Evolutionary conservation across 2,888 invertebrate genomes (phyloP), one percentile per base, ranked within the genome.

Genomic region (Cryptocheilus praepositus): DNA sequence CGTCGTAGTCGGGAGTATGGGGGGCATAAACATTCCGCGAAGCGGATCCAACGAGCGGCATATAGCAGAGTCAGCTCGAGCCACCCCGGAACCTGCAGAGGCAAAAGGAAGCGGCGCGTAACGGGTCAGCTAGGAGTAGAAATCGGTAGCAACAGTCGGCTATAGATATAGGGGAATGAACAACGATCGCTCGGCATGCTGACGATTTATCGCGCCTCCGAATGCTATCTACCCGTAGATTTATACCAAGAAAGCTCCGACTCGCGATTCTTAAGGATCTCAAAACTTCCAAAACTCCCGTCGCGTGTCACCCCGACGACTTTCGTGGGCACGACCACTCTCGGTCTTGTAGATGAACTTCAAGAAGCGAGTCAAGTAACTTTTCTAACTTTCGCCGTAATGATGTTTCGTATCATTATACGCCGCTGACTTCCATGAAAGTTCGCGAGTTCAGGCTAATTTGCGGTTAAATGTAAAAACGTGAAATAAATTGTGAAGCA

Each of bases 21-120:
- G 56, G 67, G 67, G 62, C 70, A 78, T 80, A 76, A 80, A 80
- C 71, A 80, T 72, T 56, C 21, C 36, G 28, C 64, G 45, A 19
- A 66, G 19, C 49, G 51, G 36, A 66, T 46, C 52, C 55, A 61
- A 59, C 49, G 51, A 52, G 46, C 16, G 61, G 69, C 64, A 46
- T 53, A 58, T 64, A 67, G 77, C 77, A 53, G 56, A 81, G 73
- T 79, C 76, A 73, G 74, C 58, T 61, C 60, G 57, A 65, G 55
- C 68, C 62, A 74, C 58, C 68, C 72, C 68, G 71, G 76, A 71
- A 69, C 63, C 61, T 52, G 53, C 53, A 46, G 58, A n/a, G 16
- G 57, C 49, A 55, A 67, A 70, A 64, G 53, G 51, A 61, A 28
- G 45, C 46, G 57, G 52, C 43, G 51, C 55, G 56, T 57, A 61